These are phyloP conservation scores for Enteromius unitaeniatus DNA, from an alignment of 2,797 vertebrate species.

Conservation along the genomic window DNA sequence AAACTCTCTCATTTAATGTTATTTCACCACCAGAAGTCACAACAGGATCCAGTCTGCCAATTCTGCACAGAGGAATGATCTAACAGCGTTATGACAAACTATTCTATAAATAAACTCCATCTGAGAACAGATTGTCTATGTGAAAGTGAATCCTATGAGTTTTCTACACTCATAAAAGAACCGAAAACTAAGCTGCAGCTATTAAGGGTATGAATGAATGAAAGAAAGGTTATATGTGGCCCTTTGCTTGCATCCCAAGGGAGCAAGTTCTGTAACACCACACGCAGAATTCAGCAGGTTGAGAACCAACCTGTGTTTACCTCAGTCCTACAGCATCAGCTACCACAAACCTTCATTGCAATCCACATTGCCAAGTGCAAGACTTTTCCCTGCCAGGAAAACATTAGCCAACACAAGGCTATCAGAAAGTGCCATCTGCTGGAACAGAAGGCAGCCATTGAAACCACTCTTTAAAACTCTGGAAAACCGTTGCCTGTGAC, in stretches of 20 bases:
- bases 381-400: constrained; percentile 58
- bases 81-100: constrained; percentile 6
- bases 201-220: constrained; percentile 4
- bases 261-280: constrained; percentile 6
- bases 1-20: background rate
- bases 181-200: background rate
- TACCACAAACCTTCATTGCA: constrained; percentile 35
- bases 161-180: constrained; percentile 6
- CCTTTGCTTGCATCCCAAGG: constrained; percentile 3
- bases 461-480: constrained; percentile 56
- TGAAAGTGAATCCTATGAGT: background rate
- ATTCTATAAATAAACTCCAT: constrained; percentile 36
- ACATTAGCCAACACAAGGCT: constrained; percentile 60
- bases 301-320: constrained; percentile 53
- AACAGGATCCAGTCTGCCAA: constrained; percentile 21
- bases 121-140: constrained; percentile 41
- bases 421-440: constrained; percentile 69
- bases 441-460: constrained; percentile 56
- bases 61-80: constrained; percentile 23
- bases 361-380: constrained; percentile 49
- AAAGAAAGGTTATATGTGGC: constrained; percentile 18
- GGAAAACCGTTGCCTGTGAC: background rate
- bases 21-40: background rate
- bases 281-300: constrained; percentile 28
- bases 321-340: constrained; percentile 32